A percentile compares a stretch with the other conserved stretches of the same genome.
phyloP scores from a whole-genome alignment of 2,113 vertebrate species.

The Casuarius casuarius region DNA sequence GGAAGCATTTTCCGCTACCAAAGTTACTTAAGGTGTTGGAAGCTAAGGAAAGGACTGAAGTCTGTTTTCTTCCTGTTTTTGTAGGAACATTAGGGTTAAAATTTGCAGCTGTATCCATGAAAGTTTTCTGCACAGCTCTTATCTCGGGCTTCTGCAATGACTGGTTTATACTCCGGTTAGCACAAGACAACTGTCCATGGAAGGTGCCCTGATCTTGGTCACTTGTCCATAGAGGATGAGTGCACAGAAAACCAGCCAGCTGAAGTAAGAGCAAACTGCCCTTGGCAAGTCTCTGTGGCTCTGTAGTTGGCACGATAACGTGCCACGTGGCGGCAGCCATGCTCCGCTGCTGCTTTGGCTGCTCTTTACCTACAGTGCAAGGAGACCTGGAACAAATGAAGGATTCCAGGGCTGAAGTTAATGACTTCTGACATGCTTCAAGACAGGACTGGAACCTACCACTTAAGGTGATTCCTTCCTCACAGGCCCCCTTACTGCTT shows the following conservation, averaged over 20 bases:
- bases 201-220: not conserved
- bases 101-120: not conserved
- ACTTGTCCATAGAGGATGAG: not conserved
- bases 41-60: not conserved
- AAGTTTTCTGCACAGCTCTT: not conserved
- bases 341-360: not conserved
- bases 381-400: not conserved
- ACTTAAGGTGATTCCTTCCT: not conserved
- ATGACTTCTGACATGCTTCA: not conserved
- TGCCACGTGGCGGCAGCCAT: not conserved
- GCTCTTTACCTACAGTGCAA: not conserved
- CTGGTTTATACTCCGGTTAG: not conserved
- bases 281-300: not conserved
- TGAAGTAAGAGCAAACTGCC: not conserved
- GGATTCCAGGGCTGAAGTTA: not conserved
- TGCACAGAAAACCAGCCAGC: rapidly evolving
- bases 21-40: not conserved
- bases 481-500: not conserved
- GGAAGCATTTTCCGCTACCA: not conserved
- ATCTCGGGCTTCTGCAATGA: rapidly evolving
- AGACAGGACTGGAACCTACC: not conserved
- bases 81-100: not conserved
- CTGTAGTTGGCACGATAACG: rapidly evolving
- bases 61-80: not conserved
- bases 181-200: not conserved